Base-by-base conservation (phyloP, 2,888 invertebrate genomes). In the Papilio elwesi region DNA sequence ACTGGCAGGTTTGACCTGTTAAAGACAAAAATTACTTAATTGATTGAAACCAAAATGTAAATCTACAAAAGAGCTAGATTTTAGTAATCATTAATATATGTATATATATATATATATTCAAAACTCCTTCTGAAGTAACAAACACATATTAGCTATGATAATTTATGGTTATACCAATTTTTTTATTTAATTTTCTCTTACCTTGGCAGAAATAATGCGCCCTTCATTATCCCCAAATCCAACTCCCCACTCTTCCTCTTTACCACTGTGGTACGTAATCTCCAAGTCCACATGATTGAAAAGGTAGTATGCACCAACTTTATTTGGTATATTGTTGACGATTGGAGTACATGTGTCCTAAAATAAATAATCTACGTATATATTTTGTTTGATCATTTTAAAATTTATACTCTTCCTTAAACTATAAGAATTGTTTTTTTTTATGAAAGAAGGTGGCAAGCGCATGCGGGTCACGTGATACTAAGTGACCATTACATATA, bases 251-350 rank as follows among this genome's bases (percentile, higher is more conserved):
- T 98, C 98, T 83, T 98, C 98, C 9, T 95, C 92, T 16, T 93
- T 95, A 3, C 98, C 98, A 82, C 97, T 98, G 90, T 99, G 99
- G 92, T 99, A 99, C 0, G 97, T 97, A 78, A 99, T 97, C 75
- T 95, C 95, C 76, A 99, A 93, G 90, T 99, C 98, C 57, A 99
- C 98, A 90, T 99, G 99, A 94, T 99, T 99, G 92, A 98, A 99
- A 64, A 99, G 94, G 88, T 98, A 99, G 88, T 97, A 98, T 0
- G 96, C 96, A 79, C 97, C 96, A 1, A 95, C 93, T 79, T 94
- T 94, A 77, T 93, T 95, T 78, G 95, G 95, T 36, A 90, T 87
- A 0, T 93, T 94, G 83, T 95, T 94, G 12, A 95, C 94, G 63
- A 92, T 91, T 3, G 93, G 91, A 11, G 94, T 90, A 77, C 95